Conservation (phyloP, 2,113 vertebrate species). For the Ophiodon elongatus region DNA sequence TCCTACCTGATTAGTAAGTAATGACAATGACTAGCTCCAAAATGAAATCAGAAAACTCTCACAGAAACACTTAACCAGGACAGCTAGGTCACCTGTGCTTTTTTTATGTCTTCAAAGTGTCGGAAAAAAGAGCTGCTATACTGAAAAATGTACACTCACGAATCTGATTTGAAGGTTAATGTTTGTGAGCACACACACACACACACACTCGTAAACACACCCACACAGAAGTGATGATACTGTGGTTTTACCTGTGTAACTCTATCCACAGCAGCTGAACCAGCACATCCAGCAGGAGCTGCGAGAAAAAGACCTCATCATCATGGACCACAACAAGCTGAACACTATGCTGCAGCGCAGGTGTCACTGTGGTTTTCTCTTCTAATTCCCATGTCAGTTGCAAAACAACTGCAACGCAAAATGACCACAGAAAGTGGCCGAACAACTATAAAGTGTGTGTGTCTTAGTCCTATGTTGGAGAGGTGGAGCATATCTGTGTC, state of each 20-base stretch:
- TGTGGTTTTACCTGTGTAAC: conserved; percentile 39
- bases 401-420: not conserved
- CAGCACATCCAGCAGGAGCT: conserved; percentile 85
- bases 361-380: conserved; percentile 77
- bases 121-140: not conserved
- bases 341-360: conserved; percentile 84
- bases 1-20: not conserved
- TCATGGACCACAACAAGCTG: conserved; percentile 86
- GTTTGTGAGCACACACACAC: not conserved
- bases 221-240: conserved; percentile 43
- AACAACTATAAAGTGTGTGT: not conserved
- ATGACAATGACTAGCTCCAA: not conserved
- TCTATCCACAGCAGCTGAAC: conserved; percentile 85
- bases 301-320: conserved; percentile 87
- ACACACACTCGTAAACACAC: conserved; percentile 11
- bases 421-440: not conserved
- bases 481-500: not conserved
- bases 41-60: not conserved
- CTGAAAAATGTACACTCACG: conserved; percentile 4
- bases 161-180: conserved; percentile 16
- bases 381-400: not conserved
- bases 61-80: not conserved
- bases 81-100: not conserved
- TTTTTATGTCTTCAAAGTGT: conserved; percentile 15
- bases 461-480: not conserved